phyloP scores from a whole-genome alignment of 2,888 invertebrate genomes.

The Leistus spinibarbis region DNA sequence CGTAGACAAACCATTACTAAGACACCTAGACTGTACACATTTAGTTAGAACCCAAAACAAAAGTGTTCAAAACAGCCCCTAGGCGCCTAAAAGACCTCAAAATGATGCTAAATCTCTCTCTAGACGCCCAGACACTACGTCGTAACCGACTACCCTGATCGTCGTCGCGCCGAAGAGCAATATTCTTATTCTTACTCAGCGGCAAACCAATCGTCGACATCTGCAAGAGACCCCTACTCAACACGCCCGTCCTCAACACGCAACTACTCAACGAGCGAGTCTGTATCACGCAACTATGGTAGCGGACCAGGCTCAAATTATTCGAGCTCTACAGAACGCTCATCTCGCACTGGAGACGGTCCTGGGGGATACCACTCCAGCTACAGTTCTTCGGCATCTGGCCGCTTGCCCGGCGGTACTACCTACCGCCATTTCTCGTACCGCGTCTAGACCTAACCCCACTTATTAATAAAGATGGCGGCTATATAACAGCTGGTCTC shows the following conservation, averaged over 20 bases:
- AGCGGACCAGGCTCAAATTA: slow-evolving; percentile 71
- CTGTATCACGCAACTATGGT: slow-evolving; percentile 67
- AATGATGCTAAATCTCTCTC: slow-evolving; percentile 59
- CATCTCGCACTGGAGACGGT: slow-evolving; percentile 71
- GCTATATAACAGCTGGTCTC: neutral
- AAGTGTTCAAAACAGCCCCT: neutral
- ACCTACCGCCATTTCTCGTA: slow-evolving; percentile 85
- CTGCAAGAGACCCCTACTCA: slow-evolving; percentile 61
- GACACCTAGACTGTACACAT: neutral
- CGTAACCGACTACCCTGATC: slow-evolving; percentile 76
- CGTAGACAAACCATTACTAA: too few relatives aligned
- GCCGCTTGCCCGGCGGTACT: slow-evolving; percentile 83
- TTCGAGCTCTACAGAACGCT: slow-evolving; percentile 76
- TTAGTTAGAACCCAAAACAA: too few relatives aligned
- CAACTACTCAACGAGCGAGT: slow-evolving; percentile 73
- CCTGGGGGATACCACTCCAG: slow-evolving; percentile 80
- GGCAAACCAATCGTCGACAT: slow-evolving; percentile 60
- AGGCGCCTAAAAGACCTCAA: neutral
- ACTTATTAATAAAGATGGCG: neutral
- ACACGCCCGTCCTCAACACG: slow-evolving; percentile 66
- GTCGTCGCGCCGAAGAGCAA: slow-evolving; percentile 77
- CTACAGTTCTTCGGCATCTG: slow-evolving; percentile 78
- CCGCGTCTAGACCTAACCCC: slow-evolving; percentile 70
- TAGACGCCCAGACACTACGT: slow-evolving; percentile 90
- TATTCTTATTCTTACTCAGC: slow-evolving; percentile 84